Base-by-base conservation (phyloP, 2,113 vertebrate genomes). In the Brachypodius melanocephalos region DNA sequence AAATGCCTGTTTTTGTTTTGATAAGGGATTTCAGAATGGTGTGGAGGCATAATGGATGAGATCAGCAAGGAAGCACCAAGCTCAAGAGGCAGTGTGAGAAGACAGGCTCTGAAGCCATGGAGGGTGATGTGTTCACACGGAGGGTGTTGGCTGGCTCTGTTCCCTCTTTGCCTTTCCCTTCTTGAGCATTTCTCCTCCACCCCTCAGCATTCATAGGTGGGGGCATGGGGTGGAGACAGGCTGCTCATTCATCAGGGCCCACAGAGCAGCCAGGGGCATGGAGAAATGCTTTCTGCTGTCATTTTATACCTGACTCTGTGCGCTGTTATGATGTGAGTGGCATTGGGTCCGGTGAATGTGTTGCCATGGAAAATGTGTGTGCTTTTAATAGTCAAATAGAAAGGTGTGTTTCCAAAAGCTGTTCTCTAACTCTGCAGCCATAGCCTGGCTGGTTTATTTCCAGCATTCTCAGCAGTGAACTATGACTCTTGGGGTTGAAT, bases 1-100 rank as follows among this genome's bases (percentile, higher is more conserved):
- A 91, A 83, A 63, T 59, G 76, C 57, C 61, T 90, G 85, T 6
- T 89, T 96, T 85, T 95, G 65, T 95, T 96, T 92, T 75, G 79
- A 94, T 93, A 94, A 93, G 88, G 45, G 55, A 48, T 88, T 91
- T 94, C 78, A 93, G 82, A 85, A 71, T 93, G 86, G 20, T 0
- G 0, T 90, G 72, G 61, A 68, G 55, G 28, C 51, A 67, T 48
- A 88, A 88, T 73, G 66, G 43, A 28, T 69, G 89, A 91, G 75
- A 83, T 91, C 75, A 94, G 71, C 63, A 59, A 91, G 93, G 95
- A 96, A 93, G 51, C 5, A 0, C 68, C 22, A 4, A 17, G 45
- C 38, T 52, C 51, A 43, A 52, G 72, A 69, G 28, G 38, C 25
- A 2, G 38, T 62, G 26, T 49, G 59, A 80, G 83, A 40, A 59